Percentiles rank a stretch among this genome's conserved stretches.
phyloP scores from a whole-genome alignment of 2,888 invertebrate species.

The Chorisops tibialis region DNA sequence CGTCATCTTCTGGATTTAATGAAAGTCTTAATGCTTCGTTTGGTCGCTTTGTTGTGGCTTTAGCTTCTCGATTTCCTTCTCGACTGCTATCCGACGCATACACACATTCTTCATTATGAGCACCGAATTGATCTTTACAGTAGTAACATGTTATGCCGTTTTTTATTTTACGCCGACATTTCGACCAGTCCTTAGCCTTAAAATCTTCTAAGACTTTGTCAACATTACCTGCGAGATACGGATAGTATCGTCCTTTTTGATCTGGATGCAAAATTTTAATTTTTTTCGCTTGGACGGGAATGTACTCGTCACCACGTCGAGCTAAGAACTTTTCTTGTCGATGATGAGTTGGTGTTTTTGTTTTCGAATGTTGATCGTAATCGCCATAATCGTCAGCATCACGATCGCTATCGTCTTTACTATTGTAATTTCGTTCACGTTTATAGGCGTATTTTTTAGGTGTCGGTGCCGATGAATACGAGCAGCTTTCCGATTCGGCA shows the following conservation, averaged over 20 bases:
- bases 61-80: neutral
- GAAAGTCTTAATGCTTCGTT: no score
- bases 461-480: conserved; percentile 70
- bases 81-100: conserved; percentile 59
- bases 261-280: neutral
- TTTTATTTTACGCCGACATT: conserved; percentile 68
- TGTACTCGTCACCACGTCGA: neutral
- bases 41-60: neutral
- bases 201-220: conserved; percentile 71
- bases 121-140: conserved; percentile 65
- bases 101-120: conserved; percentile 76
- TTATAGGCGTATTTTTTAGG: conserved; percentile 69
- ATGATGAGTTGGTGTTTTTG: neutral
- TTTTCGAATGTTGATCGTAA: conserved; percentile 23
- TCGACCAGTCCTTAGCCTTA: conserved; percentile 66
- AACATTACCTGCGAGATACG: no score
- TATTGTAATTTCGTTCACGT: conserved; percentile 62
- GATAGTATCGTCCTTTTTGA: neutral
- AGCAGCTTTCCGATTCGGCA: conserved; percentile 75
- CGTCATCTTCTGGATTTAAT: neutral
- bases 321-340: neutral
- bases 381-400: conserved; percentile 26
- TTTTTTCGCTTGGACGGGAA: neutral
- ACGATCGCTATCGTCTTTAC: conserved; percentile 51
- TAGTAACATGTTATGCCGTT: conserved; percentile 75